Percentiles rank a stretch among this genome's conserved stretches.
These are phyloP conservation scores for Dryoscopus gambensis DNA, from an alignment of 2,113 vertebrate species.

Conservation along the genomic window DNA sequence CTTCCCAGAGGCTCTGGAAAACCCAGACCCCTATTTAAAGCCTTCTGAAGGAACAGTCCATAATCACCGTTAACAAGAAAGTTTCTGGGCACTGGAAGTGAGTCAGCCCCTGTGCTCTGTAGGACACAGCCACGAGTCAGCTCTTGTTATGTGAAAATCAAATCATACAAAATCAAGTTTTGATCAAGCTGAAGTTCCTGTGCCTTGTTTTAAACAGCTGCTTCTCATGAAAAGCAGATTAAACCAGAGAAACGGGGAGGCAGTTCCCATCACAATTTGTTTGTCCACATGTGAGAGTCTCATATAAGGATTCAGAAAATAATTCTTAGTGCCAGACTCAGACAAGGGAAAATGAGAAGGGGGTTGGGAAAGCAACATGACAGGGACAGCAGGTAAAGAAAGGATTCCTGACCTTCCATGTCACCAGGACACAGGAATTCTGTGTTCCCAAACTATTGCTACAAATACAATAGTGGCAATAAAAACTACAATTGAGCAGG, in stretches of 20 bases:
- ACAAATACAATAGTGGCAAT: neutral
- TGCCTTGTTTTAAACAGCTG: neutral
- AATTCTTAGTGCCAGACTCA: neutral
- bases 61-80: neutral
- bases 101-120: neutral
- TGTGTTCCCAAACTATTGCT: neutral
- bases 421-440: neutral
- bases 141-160: neutral
- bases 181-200: neutral
- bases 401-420: neutral
- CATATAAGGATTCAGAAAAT: neutral
- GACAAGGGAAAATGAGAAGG: neutral
- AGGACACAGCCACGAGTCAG: neutral
- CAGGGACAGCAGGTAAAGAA: neutral
- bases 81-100: neutral
- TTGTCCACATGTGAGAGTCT: neutral
- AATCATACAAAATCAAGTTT: neutral
- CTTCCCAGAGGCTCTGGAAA: neutral
- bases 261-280: neutral
- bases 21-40: neutral
- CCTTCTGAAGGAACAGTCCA: neutral
- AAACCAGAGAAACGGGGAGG: neutral
- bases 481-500: neutral
- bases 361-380: neutral
- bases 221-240: neutral